Evolutionary conservation across 2,797 vertebrate species (phyloP).

Genomic region (Danio tinwini): DNA sequence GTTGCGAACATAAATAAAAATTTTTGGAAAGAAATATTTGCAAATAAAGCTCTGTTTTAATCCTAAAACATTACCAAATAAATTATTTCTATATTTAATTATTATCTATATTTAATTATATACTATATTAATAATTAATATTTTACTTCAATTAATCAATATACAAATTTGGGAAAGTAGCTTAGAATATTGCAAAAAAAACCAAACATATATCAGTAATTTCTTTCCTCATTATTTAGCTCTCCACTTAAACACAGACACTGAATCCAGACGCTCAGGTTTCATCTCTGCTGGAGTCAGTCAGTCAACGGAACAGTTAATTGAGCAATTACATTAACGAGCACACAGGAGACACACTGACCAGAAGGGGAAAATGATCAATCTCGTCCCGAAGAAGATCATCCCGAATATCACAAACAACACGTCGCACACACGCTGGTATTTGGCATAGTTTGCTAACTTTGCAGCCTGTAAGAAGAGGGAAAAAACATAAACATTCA

Average conservation of each 20-base stretch:
- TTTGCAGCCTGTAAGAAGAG: constrained; percentile 86
- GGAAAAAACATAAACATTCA: not conserved
- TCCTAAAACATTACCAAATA: no score
- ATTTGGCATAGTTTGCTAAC: constrained; percentile 95
- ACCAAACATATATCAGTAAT: no score
- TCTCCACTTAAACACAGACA: constrained; percentile 72
- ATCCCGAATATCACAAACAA: constrained; percentile 90
- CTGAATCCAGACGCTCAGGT: constrained; percentile 76
- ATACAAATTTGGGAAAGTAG: no score
- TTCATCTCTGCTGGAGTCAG: constrained; percentile 64
- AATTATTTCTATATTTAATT: no score
- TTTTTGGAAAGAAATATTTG: no score
- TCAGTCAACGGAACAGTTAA: not conserved
- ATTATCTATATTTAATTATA: no score
- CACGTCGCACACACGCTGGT: constrained; percentile 89
- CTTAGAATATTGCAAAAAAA: no score
- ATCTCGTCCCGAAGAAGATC: constrained; percentile 89
- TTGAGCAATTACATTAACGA: not conserved
- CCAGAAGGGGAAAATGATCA: constrained; percentile 94
- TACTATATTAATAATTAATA: no score
- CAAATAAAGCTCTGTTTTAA: no score
- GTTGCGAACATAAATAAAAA: no score
- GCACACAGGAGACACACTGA: constrained; percentile 72
- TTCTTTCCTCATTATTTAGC: constrained; percentile 7
- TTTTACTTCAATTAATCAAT: no score